Conservation (phyloP, 2,113 vertebrate genomes). For the Martes martes region DNA sequence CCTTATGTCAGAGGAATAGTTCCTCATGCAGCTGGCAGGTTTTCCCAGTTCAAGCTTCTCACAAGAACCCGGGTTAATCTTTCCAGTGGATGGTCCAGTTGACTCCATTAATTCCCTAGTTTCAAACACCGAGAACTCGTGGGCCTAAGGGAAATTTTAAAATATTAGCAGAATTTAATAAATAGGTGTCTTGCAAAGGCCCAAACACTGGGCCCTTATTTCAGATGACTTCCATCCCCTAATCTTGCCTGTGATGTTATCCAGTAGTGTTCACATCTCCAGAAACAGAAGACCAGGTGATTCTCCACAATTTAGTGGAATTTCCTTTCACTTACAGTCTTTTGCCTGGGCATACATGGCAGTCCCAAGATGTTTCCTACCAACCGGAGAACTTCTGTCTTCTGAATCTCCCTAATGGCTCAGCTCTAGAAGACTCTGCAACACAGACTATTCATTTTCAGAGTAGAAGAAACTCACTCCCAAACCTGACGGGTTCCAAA, state of each 20-base stretch:
- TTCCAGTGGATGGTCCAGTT: neutral
- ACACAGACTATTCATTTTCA: neutral
- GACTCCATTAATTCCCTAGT: neutral
- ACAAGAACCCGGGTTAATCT: neutral
- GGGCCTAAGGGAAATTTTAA: neutral
- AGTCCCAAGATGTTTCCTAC: neutral
- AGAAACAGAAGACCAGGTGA: neutral
- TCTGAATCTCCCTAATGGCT: neutral
- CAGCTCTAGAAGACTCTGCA: neutral
- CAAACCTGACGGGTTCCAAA: neutral
- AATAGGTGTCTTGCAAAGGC: neutral
- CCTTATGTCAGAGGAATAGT: neutral
- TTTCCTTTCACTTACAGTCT: neutral
- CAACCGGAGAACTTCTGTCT: neutral
- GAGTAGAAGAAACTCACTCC: neutral
- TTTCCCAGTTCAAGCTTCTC: neutral
- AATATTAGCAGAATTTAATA: neutral
- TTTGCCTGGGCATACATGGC: neutral
- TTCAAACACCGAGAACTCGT: neutral
- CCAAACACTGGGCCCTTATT: neutral
- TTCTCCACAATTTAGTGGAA: neutral
- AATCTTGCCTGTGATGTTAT: neutral
- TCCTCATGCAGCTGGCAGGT: neutral
- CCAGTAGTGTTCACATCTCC: neutral
- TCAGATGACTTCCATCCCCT: neutral